Base-by-base conservation (phyloP, 1,140 invertebrate species). In the Heliconius eleuchia region DNA sequence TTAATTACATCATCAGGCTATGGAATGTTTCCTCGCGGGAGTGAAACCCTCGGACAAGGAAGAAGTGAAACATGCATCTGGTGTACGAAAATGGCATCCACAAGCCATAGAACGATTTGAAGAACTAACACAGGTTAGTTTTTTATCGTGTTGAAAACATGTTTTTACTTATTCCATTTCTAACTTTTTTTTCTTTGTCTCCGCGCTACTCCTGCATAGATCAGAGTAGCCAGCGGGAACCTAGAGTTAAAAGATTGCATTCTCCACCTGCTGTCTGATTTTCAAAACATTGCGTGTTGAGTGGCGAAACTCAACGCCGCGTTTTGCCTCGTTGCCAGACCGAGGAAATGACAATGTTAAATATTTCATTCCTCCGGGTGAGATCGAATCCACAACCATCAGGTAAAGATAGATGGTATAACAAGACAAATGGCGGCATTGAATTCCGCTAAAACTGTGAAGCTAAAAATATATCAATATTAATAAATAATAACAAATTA, bases 1-100 rank as follows among this genome's bases (percentile, higher is more conserved):
- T 19, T 52, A 52, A 52, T 52, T 19, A 19, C 74, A 13, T 73
- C 57, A 39, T 23, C 96, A 98, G 95, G 97, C 97, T 1, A 96
- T 98, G 86, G 97, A 98, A 88, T 98, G 97, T 90, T 97, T 96
- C 82, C 89, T 98, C 76, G 96, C 97, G 3, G 96, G 96, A 78
- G 95, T 98, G 2, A 95, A 96, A 89, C 96, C 97, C 9, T 90
- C 89, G 1, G 87, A 88, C 39, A 79, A 75, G 27, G 86, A 89
- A 19, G 85, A 89, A 23, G 87, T 92, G 30, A 66, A 80, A 1
- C 80, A 75, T 11, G 72, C 83, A 3, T 80, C 57, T 1, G 66
- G 83, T 86, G 19, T 82, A 83, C 23, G 71, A 19, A 72, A 72
- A 19, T 98, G 97, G 97, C 95, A 95, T 72, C 92, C 95, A 19